phyloP scores from a whole-genome alignment of 2,113 vertebrate species.

The Telmatochromis brichardi region DNA sequence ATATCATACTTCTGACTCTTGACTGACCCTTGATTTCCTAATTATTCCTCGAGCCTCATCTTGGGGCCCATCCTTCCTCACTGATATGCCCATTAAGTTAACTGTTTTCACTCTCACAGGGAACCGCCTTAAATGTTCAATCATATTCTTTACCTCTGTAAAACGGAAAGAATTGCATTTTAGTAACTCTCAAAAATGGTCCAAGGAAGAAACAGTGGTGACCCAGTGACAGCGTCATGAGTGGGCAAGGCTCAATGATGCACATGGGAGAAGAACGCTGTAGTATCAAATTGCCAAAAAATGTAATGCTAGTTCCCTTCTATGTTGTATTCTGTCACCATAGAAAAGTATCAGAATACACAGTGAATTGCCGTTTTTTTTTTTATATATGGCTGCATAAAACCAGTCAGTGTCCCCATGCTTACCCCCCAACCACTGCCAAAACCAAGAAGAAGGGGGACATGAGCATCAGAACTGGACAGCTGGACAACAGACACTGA shows the following conservation, averaged over 20 bases:
- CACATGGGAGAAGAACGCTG: background rate
- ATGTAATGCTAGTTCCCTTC: background rate
- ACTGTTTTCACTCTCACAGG: background rate
- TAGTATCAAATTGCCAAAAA: background rate
- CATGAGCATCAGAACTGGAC: background rate
- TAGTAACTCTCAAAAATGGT: background rate
- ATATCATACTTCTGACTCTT: background rate
- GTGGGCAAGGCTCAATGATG: background rate
- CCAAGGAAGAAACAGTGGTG: background rate
- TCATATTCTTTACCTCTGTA: background rate
- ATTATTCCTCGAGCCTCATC: background rate
- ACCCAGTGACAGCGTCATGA: background rate
- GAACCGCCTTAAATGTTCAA: background rate
- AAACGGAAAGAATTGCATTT: background rate
- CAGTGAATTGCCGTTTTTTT: background rate
- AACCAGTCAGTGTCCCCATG: background rate
- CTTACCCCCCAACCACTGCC: background rate
- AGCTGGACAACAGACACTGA: background rate
- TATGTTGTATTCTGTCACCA: background rate
- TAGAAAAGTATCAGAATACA: background rate
- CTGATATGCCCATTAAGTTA: background rate
- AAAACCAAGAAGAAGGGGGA: background rate
- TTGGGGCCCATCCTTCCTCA: background rate
- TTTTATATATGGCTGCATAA: background rate
- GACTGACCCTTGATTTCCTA: background rate